Percentiles rank a stretch among this genome's conserved stretches.
These are phyloP conservation scores for Zootermopsis nevadensis DNA, from an alignment of 2,888 invertebrate species.

Conservation along the genomic window DNA sequence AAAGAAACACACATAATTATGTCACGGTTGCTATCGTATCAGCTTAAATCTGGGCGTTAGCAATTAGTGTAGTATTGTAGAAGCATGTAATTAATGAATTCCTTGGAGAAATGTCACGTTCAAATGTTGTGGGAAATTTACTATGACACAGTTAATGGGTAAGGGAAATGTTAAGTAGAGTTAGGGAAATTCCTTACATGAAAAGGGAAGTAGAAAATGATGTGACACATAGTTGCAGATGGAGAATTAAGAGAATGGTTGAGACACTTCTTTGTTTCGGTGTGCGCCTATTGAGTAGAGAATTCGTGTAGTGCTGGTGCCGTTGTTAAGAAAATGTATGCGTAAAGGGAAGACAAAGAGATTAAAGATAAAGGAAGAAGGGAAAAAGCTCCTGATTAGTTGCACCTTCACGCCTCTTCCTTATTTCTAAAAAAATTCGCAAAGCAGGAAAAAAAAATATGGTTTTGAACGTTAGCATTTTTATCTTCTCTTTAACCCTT, in stretches of 20 bases:
- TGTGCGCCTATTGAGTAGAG: not conserved
- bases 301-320: not conserved
- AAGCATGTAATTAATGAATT: not conserved
- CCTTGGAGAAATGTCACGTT: not conserved
- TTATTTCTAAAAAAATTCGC: not conserved
- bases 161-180: not conserved
- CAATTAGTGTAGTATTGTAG: not conserved
- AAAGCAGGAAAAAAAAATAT: not conserved
- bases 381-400: conserved; percentile 1
- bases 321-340: not conserved
- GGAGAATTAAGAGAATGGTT: not conserved
- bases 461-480: not conserved
- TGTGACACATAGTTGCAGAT: not conserved
- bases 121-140: not conserved
- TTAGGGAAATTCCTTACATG: not conserved
- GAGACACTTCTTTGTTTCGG: not conserved
- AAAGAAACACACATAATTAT: too few species aligned
- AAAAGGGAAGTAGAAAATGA: conserved; percentile 11
- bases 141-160: not conserved
- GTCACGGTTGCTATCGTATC: too few species aligned
- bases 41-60: not conserved
- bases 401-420: not conserved
- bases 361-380: not conserved
- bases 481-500: not conserved
- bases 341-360: not conserved